Evolutionary conservation across 2,888 invertebrate species (phyloP), one percentile per base, ranked within the genome.

Genomic region (Spatulosminthurus flaviceps): DNA sequence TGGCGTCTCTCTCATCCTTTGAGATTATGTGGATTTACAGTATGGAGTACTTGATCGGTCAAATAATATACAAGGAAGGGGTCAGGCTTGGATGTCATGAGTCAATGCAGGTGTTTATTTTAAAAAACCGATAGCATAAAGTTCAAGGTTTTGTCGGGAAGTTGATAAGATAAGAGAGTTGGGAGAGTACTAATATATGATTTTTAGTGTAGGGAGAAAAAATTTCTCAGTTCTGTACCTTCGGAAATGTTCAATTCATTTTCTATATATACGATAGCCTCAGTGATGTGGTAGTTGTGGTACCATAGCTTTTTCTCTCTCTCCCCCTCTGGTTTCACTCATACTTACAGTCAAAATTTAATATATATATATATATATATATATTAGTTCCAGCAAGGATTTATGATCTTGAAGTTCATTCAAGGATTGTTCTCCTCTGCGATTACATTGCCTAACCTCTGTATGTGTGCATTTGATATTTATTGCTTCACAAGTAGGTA

Each of bases 1-100:
- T n/a, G n/a, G n/a, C n/a, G n/a, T n/a, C n/a, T n/a, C n/a, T n/a
- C n/a, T n/a, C n/a, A n/a, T 34, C 4, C 51, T 51, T n/a, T 9
- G 5, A n/a, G 9, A 22, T 9, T 13, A 64, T 26, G 64, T 64
- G 24, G 34, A 51, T 24, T 60, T n/a, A 67, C 67, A n/a, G n/a
- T n/a, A n/a, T n/a, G n/a, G n/a, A n/a, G n/a, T n/a, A 76, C 76
- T 76, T 64, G 76, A 76, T 67, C 76, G 76, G 76, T 76, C 76
- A 76, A 76, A 67, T 43, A 41, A 76, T 22, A 64, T 4, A 22
- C n/a, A 64, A 24, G 64, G 67, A 67, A 67, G 64, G 76, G 76
- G 4, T 67, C 66, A 76, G 69, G 7, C n/a, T n/a, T 69, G 28
- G 69, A 69, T 28, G 42, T 70, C 70, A 41, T 70, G 70, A 64